Evolutionary conservation across 2,797 vertebrate species (phyloP).

Genomic region (Darevskia nairensis): DNA sequence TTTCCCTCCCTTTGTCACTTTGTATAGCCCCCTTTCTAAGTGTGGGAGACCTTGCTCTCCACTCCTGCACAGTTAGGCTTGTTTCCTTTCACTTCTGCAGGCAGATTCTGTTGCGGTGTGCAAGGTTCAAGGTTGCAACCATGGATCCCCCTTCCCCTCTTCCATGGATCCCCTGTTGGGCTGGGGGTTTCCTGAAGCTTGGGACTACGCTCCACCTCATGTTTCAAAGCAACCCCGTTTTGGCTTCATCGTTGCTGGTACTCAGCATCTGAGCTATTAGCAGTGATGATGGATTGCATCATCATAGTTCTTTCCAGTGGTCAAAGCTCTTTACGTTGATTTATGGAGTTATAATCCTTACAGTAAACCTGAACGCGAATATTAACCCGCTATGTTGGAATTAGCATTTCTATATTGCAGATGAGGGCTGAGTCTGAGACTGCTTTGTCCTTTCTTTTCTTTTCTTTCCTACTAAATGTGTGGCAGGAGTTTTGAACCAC

Average conservation of each 20-base stretch:
- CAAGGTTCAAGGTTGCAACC: not conserved
- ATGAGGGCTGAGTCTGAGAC: not conserved
- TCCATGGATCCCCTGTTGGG: not conserved
- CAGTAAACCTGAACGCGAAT: not conserved
- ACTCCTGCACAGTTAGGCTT: not conserved
- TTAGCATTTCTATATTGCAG: not conserved
- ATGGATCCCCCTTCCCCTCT: not conserved
- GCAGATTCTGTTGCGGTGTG: not conserved
- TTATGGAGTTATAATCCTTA: not conserved
- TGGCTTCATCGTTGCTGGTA: too few species aligned
- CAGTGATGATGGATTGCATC: not conserved
- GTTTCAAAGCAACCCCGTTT: too few species aligned
- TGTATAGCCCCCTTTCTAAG: not conserved
- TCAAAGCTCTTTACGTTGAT: not conserved
- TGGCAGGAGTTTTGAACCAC: not conserved
- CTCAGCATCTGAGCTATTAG: too few species aligned
- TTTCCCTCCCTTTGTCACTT: not conserved
- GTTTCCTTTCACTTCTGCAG: not conserved
- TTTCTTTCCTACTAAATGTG: not conserved
- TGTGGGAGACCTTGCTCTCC: not conserved
- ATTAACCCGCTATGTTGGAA: not conserved
- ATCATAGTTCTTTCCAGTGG: not conserved
- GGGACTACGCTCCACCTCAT: too few species aligned
- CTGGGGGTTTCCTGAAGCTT: not conserved
- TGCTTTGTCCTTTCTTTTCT: too few species aligned